Evolutionary conservation across 2,888 invertebrate species (phyloP).

Genomic region (Pycnomerus fuliginosus): DNA sequence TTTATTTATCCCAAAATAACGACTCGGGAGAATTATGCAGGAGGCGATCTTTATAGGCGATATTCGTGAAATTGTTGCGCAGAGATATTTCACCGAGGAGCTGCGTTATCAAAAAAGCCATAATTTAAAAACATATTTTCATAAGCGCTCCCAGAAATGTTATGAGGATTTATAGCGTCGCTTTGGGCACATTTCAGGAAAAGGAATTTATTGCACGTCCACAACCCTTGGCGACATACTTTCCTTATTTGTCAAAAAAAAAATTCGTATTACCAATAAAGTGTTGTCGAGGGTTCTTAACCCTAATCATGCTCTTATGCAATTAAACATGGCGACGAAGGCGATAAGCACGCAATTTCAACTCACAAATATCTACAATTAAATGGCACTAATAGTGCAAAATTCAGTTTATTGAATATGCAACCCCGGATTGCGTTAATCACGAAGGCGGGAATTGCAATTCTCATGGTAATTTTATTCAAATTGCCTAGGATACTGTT

Average conservation of each 20-base stretch:
- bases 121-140: constrained; percentile 39
- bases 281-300: not conserved
- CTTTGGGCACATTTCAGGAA: constrained; percentile 33
- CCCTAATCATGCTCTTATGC: constrained; percentile 27
- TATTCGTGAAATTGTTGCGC: constrained; percentile 8
- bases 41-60: not conserved
- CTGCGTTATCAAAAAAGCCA: constrained; percentile 34
- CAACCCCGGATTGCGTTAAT: constrained; percentile 16
- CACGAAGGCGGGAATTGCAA: constrained; percentile 14
- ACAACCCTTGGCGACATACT: too few relatives aligned
- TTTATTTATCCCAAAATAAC: not conserved
- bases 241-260: too few relatives aligned
- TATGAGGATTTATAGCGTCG: constrained; percentile 37
- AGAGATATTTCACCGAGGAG: constrained; percentile 21
- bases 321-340: constrained; percentile 24
- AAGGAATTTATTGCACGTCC: constrained; percentile 36
- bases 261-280: too few relatives aligned
- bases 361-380: constrained; percentile 20
- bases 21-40: not conserved
- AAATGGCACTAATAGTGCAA: too few relatives aligned
- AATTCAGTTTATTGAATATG: too few relatives aligned
- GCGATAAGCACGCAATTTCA: constrained; percentile 21
- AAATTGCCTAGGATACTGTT: constrained; percentile 11
- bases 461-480: constrained; percentile 18
- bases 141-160: constrained; percentile 35